Evolutionary conservation across 2,113 vertebrate species (phyloP).

Genomic region (Melanocharis versteri): DNA sequence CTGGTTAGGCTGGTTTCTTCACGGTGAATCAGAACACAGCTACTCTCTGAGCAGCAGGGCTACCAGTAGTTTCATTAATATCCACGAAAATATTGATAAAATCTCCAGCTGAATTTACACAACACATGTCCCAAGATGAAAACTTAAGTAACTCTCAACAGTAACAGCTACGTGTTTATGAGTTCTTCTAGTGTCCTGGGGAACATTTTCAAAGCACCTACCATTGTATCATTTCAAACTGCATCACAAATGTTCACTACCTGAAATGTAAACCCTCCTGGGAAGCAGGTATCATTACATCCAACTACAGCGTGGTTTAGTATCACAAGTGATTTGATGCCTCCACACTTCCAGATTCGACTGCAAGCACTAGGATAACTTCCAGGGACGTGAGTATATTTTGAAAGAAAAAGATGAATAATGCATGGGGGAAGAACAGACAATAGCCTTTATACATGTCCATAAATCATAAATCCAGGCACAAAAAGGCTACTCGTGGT

Average conservation of each 20-base stretch:
- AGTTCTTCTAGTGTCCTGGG: background rate
- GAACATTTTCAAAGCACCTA: slow-evolving; percentile 29
- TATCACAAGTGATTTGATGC: background rate
- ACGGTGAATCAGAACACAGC: background rate
- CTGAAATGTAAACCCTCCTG: background rate
- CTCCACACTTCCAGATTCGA: background rate
- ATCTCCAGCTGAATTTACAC: background rate
- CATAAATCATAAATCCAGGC: background rate
- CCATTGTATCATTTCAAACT: background rate
- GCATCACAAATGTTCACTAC: background rate
- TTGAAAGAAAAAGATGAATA: background rate
- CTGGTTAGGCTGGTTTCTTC: background rate
- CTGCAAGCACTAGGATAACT: background rate
- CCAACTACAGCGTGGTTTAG: background rate
- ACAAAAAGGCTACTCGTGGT: background rate
- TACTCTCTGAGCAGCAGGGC: background rate
- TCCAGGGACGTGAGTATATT: background rate
- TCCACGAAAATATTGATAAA: background rate
- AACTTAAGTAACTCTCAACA: background rate
- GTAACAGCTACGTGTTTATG: background rate
- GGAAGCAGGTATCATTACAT: background rate
- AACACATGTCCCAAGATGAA: background rate
- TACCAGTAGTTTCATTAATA: slow-evolving; percentile 1
- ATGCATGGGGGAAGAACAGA: background rate
- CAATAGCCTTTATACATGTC: background rate